Conservation (phyloP, 2,797 vertebrate genomes). For the Zalophus californianus region DNA sequence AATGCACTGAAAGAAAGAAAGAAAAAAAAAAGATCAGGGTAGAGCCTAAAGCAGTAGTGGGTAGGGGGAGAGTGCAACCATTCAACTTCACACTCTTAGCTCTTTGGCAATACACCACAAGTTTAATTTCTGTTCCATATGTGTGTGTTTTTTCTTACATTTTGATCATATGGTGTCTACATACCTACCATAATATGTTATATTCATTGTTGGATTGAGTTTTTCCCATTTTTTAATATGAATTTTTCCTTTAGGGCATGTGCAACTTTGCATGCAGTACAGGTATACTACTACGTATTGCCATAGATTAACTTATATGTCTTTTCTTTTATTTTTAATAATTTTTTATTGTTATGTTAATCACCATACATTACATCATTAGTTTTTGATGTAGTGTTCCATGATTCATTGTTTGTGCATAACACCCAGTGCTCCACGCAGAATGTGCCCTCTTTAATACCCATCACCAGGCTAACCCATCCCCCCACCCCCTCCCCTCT, state of each 20-base stretch:
- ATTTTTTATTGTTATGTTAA: too few species aligned
- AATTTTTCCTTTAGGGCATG: not conserved
- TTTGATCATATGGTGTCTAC: not conserved
- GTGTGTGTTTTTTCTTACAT: not conserved
- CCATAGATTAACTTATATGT: not conserved
- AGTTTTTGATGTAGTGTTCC: too few species aligned
- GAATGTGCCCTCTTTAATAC: too few species aligned
- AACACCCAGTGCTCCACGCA: too few species aligned
- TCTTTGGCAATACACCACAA: not conserved
- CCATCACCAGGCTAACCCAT: too few species aligned
- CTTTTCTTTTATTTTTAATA: not conserved
- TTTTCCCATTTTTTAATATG: not conserved
- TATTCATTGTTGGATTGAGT: not conserved
- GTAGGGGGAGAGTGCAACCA: fast-evolving
- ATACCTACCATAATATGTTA: not conserved
- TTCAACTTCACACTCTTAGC: not conserved
- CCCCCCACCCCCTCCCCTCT: too few species aligned
- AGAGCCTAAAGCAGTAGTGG: not conserved
- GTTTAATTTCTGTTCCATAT: not conserved
- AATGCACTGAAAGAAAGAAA: not conserved
- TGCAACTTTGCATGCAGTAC: not conserved
- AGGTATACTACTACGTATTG: not conserved
- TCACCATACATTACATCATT: too few species aligned
- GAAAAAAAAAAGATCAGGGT: not conserved
- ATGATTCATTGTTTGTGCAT: too few species aligned